These are phyloP conservation scores for Myiozetetes cayanensis DNA, from an alignment of 2,113 vertebrate genomes.

Conservation along the genomic window DNA sequence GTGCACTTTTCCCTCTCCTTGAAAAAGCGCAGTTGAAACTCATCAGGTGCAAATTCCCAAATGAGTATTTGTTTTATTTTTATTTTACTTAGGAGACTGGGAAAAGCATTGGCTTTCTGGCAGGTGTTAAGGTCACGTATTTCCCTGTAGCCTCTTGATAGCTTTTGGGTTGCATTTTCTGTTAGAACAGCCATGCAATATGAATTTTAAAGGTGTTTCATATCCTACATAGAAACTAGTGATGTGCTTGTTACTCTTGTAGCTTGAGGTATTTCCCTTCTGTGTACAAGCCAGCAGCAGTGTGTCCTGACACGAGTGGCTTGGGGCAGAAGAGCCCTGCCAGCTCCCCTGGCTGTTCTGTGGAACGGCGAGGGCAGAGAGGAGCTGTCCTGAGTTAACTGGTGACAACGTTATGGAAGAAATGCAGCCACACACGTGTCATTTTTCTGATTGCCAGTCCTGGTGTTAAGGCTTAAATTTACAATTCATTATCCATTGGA, in stretches of 20 bases:
- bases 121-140: not conserved
- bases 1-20: not conserved
- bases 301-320: not conserved
- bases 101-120: not conserved
- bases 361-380: not conserved
- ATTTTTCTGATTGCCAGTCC: not conserved
- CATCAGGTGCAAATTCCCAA: constrained; percentile 5
- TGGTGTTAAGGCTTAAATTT: not conserved
- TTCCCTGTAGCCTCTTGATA: not conserved
- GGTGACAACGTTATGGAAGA: not conserved
- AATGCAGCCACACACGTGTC: fast-evolving
- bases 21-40: constrained; percentile 5
- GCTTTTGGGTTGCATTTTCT: not conserved
- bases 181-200: not conserved
- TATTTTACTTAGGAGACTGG: not conserved
- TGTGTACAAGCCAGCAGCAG: not conserved
- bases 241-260: not conserved
- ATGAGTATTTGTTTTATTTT: not conserved
- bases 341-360: not conserved
- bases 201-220: not conserved
- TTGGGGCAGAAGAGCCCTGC: not conserved
- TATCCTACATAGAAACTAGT: not conserved
- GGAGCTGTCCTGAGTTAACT: not conserved
- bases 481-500: not conserved
- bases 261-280: not conserved